A percentile compares a stretch with the other conserved stretches of the same genome.
Conservation (phyloP, 2,888 invertebrate genomes). For the Euproctis similis region DNA sequence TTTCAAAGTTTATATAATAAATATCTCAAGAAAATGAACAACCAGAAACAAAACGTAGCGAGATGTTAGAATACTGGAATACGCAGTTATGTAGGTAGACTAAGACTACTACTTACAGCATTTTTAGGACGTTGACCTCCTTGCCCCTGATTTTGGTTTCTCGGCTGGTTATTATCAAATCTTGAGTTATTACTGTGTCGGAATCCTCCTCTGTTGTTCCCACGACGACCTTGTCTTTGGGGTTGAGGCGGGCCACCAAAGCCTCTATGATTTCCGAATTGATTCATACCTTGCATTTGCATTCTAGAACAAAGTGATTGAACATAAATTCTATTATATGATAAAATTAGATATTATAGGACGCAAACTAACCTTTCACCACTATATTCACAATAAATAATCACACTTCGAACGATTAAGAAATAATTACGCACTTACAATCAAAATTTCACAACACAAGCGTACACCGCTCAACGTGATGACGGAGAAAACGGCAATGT, state of each 20-base stretch:
- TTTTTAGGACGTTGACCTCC: constrained; percentile 64
- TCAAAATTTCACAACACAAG: no score
- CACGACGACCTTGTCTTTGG: constrained; percentile 59
- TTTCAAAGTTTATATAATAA: no score
- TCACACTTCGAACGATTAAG: background rate
- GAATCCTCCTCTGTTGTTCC: constrained; percentile 52
- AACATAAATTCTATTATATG: no score
- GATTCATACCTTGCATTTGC: constrained; percentile 67
- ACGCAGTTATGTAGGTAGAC: background rate
- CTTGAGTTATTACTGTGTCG: constrained; percentile 47
- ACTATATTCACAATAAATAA: background rate
- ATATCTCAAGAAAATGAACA: no score
- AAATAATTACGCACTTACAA: background rate
- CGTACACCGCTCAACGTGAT: no score
- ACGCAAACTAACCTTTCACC: background rate
- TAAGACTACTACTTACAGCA: constrained; percentile 34
- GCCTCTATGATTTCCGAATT: constrained; percentile 60
- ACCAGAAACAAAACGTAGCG: no score
- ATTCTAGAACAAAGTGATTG: constrained; percentile 18
- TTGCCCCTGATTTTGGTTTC: constrained; percentile 46
- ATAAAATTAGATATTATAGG: no score
- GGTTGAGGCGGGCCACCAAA: constrained; percentile 69
- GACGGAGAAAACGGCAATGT: no score
- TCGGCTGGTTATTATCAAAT: constrained; percentile 46
- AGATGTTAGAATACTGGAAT: no score